Conservation (phyloP, 2,113 vertebrate genomes). For the Grantiella picta region DNA sequence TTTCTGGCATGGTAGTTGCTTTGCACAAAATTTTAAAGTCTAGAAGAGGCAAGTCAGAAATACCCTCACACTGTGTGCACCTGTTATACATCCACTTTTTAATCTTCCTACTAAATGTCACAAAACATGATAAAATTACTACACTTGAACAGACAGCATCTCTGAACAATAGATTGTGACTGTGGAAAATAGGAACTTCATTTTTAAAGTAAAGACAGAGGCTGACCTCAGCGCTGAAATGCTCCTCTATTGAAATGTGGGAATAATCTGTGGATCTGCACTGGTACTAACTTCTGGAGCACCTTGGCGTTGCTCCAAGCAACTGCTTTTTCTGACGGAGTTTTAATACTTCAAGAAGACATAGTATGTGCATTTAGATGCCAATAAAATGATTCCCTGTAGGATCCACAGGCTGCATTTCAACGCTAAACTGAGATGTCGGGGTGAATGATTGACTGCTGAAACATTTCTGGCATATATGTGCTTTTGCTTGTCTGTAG, state of each 20-base stretch:
- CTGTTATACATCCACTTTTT: neutral
- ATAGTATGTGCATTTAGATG: neutral
- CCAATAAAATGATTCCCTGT: constrained; percentile 9
- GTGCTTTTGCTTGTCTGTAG: neutral
- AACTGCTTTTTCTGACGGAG: neutral
- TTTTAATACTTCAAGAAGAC: constrained; percentile 44
- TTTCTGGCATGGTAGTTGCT: neutral
- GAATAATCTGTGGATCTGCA: neutral
- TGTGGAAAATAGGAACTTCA: neutral
- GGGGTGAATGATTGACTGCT: neutral
- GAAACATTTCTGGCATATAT: neutral
- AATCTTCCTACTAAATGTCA: neutral
- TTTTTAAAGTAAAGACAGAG: neutral
- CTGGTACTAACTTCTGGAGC: neutral
- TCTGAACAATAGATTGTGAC: neutral
- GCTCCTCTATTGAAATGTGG: neutral
- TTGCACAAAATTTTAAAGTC: neutral
- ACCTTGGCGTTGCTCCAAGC: neutral
- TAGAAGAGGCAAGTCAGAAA: neutral
- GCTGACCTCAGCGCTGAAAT: neutral
- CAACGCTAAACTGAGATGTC: neutral
- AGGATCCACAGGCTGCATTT: neutral
- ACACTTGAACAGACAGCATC: neutral
- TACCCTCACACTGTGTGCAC: fast-evolving
- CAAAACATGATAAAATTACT: neutral